These are phyloP conservation scores for Paratilapia polleni DNA, from an alignment of 2,113 vertebrate species.

Conservation along the genomic window DNA sequence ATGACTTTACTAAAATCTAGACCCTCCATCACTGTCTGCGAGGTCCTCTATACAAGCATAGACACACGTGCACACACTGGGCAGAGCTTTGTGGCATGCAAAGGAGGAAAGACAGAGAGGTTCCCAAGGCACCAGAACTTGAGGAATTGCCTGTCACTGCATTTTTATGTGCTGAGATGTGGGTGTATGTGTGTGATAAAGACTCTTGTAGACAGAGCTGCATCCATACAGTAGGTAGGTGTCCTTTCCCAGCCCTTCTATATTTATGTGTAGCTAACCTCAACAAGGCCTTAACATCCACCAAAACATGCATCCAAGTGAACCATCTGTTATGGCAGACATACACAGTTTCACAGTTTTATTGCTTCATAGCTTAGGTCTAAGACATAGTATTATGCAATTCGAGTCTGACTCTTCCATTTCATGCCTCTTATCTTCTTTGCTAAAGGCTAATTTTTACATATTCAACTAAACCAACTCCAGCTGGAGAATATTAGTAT, in stretches of 20 bases:
- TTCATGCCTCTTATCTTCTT: constrained; percentile 52
- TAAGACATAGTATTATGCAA: constrained; percentile 4
- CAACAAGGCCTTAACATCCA: background rate
- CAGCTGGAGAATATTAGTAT: constrained; percentile 59
- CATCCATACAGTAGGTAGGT: constrained; percentile 3
- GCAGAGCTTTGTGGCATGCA: background rate
- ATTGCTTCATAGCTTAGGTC: background rate
- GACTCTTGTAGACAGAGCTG: constrained; percentile 31
- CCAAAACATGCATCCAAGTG: background rate
- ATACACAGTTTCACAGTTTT: background rate
- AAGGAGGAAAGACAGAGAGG: constrained; percentile 28
- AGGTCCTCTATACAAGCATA: constrained; percentile 2
- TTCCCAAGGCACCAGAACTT: constrained; percentile 44
- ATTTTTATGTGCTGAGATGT: constrained; percentile 38
- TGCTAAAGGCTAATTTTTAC: constrained; percentile 60
- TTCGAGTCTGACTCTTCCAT: constrained; percentile 24
- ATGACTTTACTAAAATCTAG: constrained; percentile 52
- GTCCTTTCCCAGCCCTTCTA: constrained; percentile 9
- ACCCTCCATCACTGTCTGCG: constrained; percentile 41
- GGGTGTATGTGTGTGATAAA: constrained; percentile 21
- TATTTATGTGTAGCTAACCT: constrained; percentile 13
- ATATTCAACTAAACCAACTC: constrained; percentile 56
- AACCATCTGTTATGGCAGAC: constrained; percentile 13
- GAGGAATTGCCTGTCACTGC: constrained; percentile 57
- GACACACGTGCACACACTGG: background rate